phyloP scores from a whole-genome alignment of 2,888 invertebrate species.

The Dugesia japonica region DNA sequence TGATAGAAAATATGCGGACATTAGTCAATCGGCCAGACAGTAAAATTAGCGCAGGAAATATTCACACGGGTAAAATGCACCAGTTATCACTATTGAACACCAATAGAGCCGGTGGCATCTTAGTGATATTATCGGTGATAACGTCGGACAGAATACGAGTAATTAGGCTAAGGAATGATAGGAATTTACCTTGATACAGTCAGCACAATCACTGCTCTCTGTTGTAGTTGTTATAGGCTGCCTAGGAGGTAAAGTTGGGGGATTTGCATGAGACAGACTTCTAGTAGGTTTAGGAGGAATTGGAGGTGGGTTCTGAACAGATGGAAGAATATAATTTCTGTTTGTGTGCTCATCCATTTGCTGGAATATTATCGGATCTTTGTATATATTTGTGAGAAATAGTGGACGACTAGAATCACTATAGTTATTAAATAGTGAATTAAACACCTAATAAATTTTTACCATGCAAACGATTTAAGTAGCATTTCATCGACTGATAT shows the following conservation, averaged over 20 bases:
- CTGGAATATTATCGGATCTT: background rate
- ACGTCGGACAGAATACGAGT: background rate
- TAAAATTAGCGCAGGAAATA: conserved; percentile 7
- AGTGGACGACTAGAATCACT: conserved; percentile 15
- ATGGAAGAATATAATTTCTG: conserved; percentile 20
- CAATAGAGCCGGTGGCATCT: background rate
- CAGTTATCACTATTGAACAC: background rate
- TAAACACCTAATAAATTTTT: no score
- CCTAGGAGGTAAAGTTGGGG: conserved; percentile 20
- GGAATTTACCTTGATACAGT: conserved; percentile 16
- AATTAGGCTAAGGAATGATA: conserved; percentile 10
- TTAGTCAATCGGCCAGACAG: conserved; percentile 15
- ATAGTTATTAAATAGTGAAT: background rate
- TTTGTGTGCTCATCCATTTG: conserved; percentile 10
- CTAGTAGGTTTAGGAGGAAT: conserved; percentile 11
- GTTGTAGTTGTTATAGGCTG: conserved; percentile 10
- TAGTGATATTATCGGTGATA: conserved; percentile 13
- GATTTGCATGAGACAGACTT: background rate
- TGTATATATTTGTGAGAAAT: conserved; percentile 6
- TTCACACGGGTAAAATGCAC: background rate
- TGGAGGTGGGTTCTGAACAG: background rate
- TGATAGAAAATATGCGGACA: conserved; percentile 6
- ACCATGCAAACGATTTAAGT: background rate
- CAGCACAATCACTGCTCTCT: background rate
- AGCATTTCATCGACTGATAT: conserved; percentile 9